Evolutionary conservation across 2,797 vertebrate genomes (phyloP).

Genomic region (Spondyliosoma cantharus): DNA sequence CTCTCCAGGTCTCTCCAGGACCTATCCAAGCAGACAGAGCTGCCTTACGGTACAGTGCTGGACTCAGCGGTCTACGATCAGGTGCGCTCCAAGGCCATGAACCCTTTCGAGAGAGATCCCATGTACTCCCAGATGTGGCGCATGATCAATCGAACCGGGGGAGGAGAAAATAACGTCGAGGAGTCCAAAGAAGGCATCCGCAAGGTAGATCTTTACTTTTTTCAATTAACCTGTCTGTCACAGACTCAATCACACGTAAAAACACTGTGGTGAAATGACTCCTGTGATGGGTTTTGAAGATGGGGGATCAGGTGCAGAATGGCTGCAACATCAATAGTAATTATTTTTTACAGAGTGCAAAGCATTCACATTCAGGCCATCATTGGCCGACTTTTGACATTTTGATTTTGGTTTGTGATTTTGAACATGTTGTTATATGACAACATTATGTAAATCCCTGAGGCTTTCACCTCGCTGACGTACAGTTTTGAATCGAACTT

Average conservation of each 20-base stretch:
- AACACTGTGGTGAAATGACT: not conserved
- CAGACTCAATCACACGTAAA: conserved; percentile 19
- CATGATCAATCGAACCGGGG: conserved; percentile 96
- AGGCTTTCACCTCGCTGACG: conserved; percentile 1
- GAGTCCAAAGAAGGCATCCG: conserved; percentile 95
- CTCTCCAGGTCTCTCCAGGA: conserved; percentile 93
- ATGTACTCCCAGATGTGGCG: conserved; percentile 99
- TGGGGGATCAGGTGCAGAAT: conserved; percentile 26
- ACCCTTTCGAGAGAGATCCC: conserved; percentile 97
- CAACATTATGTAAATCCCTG: not conserved
- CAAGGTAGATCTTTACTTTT: conserved; percentile 86
- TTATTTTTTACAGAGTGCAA: conserved; percentile 19
- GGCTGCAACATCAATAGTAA: conserved; percentile 5
- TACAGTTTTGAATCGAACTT: conserved; percentile 1
- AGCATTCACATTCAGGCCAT: conserved; percentile 20
- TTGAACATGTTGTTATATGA: conserved; percentile 20
- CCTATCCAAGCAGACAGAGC: conserved; percentile 96
- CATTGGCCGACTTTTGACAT: conserved; percentile 25
- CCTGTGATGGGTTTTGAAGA: conserved; percentile 5
- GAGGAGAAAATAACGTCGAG: conserved; percentile 93
- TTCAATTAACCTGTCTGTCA: conserved; percentile 18
- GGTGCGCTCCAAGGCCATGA: conserved; percentile 95
- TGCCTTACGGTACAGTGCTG: conserved; percentile 96
- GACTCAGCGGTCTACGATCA: conserved; percentile 98
- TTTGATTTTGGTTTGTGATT: conserved; percentile 24